Evolutionary conservation across 2,797 vertebrate species (phyloP).

Genomic region (Poecilia wingei): DNA sequence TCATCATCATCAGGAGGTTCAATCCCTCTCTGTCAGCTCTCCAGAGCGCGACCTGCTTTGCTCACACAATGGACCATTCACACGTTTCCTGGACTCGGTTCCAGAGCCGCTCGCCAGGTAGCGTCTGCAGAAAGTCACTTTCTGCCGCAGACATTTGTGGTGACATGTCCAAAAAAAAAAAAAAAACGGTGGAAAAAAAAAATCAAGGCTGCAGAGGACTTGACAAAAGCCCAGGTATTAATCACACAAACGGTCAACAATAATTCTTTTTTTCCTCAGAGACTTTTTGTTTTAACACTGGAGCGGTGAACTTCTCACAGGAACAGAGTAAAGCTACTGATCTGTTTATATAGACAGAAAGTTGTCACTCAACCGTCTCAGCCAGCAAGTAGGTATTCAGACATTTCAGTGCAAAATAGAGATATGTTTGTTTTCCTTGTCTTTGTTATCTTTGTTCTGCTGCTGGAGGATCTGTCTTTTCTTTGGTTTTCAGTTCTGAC

Average conservation of each 20-base stretch:
- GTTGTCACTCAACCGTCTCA: not conserved
- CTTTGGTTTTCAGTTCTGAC: not conserved
- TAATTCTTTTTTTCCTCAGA: not conserved
- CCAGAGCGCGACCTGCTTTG: not conserved
- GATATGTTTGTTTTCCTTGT: not conserved
- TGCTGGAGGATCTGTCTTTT: not conserved
- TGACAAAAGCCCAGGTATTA: not conserved
- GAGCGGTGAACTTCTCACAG: not conserved
- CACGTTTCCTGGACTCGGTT: conserved; percentile 2
- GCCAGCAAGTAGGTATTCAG: not conserved
- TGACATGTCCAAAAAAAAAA: not conserved
- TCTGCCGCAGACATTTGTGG: not conserved
- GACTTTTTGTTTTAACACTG: not conserved
- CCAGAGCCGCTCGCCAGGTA: not conserved
- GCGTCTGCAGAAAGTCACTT: conserved; percentile 6
- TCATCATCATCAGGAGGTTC: not conserved
- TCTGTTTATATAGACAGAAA: not conserved
- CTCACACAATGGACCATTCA: conserved; percentile 11
- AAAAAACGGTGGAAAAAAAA: not conserved
- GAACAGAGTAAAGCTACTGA: not conserved
- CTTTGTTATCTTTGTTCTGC: not conserved
- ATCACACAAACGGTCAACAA: not conserved
- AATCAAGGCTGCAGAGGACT: not conserved
- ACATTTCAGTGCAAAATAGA: not conserved
- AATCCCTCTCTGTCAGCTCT: not conserved